Evolutionary conservation across 1,140 invertebrate species (phyloP).

Genomic region (Nasonia giraulti): DNA sequence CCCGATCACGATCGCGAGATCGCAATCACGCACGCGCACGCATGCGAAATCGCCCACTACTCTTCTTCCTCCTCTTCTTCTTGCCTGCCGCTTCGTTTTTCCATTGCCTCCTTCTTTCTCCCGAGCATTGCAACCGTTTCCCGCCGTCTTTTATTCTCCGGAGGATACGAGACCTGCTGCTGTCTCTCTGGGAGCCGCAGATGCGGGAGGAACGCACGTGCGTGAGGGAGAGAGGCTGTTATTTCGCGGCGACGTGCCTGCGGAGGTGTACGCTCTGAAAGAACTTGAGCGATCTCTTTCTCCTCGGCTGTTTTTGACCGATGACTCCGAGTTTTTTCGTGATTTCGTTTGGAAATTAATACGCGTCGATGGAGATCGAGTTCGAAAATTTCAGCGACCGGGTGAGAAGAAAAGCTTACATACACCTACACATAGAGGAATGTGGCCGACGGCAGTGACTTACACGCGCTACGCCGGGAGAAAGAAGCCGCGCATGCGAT

Average conservation of each 20-base stretch:
- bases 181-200: not conserved
- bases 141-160: slow-evolving; percentile 22
- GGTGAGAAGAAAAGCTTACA: not conserved
- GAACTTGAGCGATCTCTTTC: no score
- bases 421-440: no score
- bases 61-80: slow-evolving; percentile 46
- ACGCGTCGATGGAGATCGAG: no score
- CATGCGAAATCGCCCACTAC: slow-evolving; percentile 67
- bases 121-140: not conserved
- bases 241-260: not conserved
- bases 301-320: no score
- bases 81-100: not conserved
- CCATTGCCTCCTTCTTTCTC: slow-evolving; percentile 34
- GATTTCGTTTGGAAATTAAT: no score
- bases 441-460: not conserved
- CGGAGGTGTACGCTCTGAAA: not conserved
- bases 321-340: no score
- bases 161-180: not conserved
- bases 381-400: no score
- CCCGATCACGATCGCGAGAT: slow-evolving; percentile 69
- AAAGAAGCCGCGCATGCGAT: not conserved
- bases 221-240: slow-evolving; percentile 44
- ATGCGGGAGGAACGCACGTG: slow-evolving; percentile 52
- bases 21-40: slow-evolving; percentile 69
- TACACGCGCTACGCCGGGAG: no score